Evolutionary conservation across 2,797 vertebrate species (phyloP), one percentile per base, ranked within the genome.

Genomic region (Urophycis tenuis): DNA sequence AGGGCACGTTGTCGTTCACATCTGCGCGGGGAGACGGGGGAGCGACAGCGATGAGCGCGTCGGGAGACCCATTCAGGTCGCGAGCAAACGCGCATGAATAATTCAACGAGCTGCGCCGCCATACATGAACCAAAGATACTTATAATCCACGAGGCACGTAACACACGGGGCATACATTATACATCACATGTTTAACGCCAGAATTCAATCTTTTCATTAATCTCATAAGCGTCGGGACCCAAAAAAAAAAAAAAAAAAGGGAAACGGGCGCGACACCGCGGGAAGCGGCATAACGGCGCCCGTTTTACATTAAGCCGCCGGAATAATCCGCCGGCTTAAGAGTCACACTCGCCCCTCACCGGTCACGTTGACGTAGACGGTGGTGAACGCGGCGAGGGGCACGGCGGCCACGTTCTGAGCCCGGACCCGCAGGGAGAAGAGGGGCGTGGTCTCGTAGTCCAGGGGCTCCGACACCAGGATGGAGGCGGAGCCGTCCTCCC

Each of bases 1-100:
- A 96, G 0, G 96, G 96, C 74, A 97, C 95, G 17, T 97, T 97
- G 92, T 97, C 96, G 69, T 96, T 97, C 79, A 97, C 96, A 82
- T 97, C 96, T 97, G 83, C 73, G 73, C 73, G 73, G 49, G 53
- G 67, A 84, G 34, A 17, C 67, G 12, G n/a, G n/a, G 2, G 82
- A 75, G 80, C 14, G 41, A 49, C 12, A 3, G 2, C 2, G n/a
- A 6, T 29, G 1, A 60, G n/a, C 9, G 29, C 2, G 1, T 1
- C 4, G 2, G 12, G 60, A 11, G 12, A 67, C 17, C 69, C 4
- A 71, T 19, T 71, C 69, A 32, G 33, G 19, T 8, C 31, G 19
- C 31, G 30, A 5, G 30, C 39, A 11, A 19, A 49, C 7, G 14
- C 1, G 7, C 45, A 49, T 49, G 45, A 49, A 49, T 49, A 49